Conservation (phyloP, 2,888 invertebrate genomes). For the Amphipyra berbera region DNA sequence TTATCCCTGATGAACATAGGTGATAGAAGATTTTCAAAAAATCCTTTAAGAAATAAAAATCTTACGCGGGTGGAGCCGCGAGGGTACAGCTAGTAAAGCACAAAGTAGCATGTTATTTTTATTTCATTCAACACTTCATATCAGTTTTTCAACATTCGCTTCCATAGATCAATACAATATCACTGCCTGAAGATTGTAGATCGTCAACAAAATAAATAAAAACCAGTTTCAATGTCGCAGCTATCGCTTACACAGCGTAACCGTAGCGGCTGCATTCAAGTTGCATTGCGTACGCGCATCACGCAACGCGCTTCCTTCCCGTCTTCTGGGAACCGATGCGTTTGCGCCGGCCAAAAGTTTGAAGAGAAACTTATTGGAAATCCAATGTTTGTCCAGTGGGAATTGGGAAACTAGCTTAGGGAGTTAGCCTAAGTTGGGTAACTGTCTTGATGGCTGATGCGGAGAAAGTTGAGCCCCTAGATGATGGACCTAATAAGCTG, state of each 20-base stretch:
- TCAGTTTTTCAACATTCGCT: no score
- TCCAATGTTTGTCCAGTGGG: conserved; percentile 32
- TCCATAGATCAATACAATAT: no score
- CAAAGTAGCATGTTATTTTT: no score
- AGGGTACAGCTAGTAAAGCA: no score
- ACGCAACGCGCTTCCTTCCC: conserved; percentile 82
- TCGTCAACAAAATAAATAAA: no score
- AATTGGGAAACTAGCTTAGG: conserved; percentile 32
- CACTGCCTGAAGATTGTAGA: no score
- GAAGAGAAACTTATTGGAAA: conserved; percentile 63
- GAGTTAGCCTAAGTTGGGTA: neutral
- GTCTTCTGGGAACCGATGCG: conserved; percentile 75
- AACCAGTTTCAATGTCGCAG: no score
- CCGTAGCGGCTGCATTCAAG: conserved; percentile 49
- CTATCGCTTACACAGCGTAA: conserved; percentile 17
- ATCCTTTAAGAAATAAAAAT: no score
- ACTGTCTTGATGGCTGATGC: neutral
- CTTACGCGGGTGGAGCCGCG: no score
- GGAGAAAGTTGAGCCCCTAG: conserved; percentile 19
- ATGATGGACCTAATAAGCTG: neutral
- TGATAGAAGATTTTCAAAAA: no score
- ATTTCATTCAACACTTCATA: no score
- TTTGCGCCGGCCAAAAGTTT: conserved; percentile 39
- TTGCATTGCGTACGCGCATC: conserved; percentile 72
- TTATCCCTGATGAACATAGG: no score